phyloP scores from a whole-genome alignment of 2,797 vertebrate species.

The Ibycter americanus region DNA sequence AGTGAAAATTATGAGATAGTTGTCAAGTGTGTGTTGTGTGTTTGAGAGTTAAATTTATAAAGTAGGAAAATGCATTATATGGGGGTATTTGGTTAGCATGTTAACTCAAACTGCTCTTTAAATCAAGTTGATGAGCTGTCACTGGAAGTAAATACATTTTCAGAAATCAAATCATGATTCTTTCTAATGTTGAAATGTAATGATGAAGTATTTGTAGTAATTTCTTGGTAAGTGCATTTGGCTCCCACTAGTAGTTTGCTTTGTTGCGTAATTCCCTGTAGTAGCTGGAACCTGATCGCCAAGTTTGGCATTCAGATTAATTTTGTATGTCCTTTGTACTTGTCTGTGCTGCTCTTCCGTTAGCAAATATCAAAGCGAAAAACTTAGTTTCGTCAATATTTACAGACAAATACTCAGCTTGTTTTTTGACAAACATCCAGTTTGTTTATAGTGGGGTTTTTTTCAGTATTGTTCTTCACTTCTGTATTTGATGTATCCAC shows the following conservation, averaged over 20 bases:
- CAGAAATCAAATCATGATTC: neutral
- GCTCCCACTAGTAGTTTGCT: neutral
- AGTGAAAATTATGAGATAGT: neutral
- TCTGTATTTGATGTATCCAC: neutral
- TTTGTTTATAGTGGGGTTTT: conserved; percentile 2
- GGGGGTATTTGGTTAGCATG: neutral
- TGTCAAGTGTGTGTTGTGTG: neutral
- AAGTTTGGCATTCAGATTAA: neutral
- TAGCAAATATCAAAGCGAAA: conserved; percentile 17
- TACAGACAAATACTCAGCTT: conserved; percentile 43
- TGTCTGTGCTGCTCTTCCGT: conserved; percentile 24
- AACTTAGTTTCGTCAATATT: conserved; percentile 51
- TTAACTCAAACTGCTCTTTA: neutral
- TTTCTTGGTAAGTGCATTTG: neutral
- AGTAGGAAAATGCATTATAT: neutral
- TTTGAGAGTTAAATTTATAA: neutral
- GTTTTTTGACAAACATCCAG: conserved; percentile 45
- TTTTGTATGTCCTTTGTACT: conserved; percentile 26
- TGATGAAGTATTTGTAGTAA: neutral
- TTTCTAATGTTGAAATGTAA: neutral
- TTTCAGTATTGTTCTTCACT: conserved; percentile 8
- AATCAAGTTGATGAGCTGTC: neutral
- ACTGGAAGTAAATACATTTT: neutral
- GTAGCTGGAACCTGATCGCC: neutral
- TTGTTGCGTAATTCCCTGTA: neutral